Base-by-base conservation (phyloP, 2,797 vertebrate species). In the Anguilla marmorata region DNA sequence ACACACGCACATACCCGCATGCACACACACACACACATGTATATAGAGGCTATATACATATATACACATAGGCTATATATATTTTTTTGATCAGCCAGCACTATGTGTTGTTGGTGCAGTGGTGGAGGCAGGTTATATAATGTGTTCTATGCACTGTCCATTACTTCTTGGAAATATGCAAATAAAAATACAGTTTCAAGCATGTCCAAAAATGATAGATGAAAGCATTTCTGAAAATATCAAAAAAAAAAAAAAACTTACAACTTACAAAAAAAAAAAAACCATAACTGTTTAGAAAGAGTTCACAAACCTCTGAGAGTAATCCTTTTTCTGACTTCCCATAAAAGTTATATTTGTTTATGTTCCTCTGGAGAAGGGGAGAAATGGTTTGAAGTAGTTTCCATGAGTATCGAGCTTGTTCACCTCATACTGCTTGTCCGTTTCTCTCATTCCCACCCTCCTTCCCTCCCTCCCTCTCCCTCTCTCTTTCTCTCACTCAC, bases 311-410 rank as follows among this genome's bases (percentile, higher is more conserved):
- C 54, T 86, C 85, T 84, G 88, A 58, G 52, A 72, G 69, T 52
- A 27, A 60, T 79, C 80, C 84, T 89, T 7, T 80, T 85, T 66
- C 76, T 88, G 48, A 45, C 60, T 85, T 88, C 86, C 89, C 74
- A 86, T 87, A 69, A 87, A 72, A 86, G 56, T 86, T 37, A 85
- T 85, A 45, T 90, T 76, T n/a, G 76, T 88, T 56, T 85, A 69
- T 87, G 85, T 84, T 83, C 79, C 80, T 84, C 56, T 27, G 85
- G 58, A 87, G 45, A 50, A 33, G 21, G 54, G 58, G 16, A 66
- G 48, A 84, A 69, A 76, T 69, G 48, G 63, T 88, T 76, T 86
- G 27, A 85, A 63, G 11, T 41, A 80, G 50, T 87, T 87, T 54
- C 88, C 88, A 85, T 85, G 74, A 87, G 63, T 69, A 66, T 41